A percentile compares a stretch with the other conserved stretches of the same genome.
These are phyloP conservation scores for Crotophaga sulcirostris DNA, from an alignment of 2,113 vertebrate species.

Conservation along the genomic window DNA sequence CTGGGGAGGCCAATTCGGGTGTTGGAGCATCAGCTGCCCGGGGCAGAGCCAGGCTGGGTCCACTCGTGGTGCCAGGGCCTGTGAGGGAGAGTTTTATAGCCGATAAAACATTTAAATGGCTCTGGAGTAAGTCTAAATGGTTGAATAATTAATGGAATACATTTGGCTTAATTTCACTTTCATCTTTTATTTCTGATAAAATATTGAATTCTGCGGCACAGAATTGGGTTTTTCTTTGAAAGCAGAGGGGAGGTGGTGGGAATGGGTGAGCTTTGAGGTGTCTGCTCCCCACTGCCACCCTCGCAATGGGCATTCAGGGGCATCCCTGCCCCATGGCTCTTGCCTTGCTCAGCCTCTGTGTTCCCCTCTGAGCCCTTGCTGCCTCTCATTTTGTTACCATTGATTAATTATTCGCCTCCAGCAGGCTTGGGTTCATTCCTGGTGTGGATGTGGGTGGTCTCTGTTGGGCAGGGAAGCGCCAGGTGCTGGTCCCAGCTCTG, in stretches of 20 bases:
- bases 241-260: fast-evolving
- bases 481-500: not conserved
- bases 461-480: not conserved
- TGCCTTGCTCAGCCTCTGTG: not conserved
- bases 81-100: not conserved
- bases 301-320: not conserved
- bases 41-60: not conserved
- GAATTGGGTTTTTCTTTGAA: not conserved
- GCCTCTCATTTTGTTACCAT: not conserved
- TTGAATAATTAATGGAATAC: conserved; percentile 45
- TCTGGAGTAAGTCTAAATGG: not conserved
- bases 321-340: not conserved
- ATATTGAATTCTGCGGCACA: not conserved
- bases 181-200: conserved; percentile 21
- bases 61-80: fast-evolving
- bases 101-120: conserved; percentile 19
- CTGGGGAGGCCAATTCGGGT: not conserved
- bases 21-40: not conserved
- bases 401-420: not conserved
- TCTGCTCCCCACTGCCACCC: not conserved
- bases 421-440: not conserved
- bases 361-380: not conserved
- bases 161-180: conserved; percentile 47
- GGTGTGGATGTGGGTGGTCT: not conserved
- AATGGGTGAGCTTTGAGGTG: not conserved